Percentiles rank a stretch among this genome's conserved stretches.
Conservation (phyloP, 1,140 invertebrate species). For the Bombus haemorrhoidalis region DNA sequence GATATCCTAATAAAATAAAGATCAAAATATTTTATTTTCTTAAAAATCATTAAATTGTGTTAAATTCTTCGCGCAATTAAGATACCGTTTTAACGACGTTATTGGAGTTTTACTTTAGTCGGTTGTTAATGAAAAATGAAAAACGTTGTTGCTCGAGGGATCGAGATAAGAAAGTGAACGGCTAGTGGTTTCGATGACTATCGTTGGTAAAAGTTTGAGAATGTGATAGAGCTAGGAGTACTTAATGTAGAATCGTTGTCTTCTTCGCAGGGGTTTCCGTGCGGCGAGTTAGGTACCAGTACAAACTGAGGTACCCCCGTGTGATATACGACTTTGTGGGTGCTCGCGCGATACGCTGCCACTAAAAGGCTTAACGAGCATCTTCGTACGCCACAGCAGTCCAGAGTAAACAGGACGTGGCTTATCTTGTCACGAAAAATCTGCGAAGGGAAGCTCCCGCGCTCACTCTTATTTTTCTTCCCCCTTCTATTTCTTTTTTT, state of each 20-base stretch:
- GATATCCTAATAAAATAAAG: too few relatives aligned
- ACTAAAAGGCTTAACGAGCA: slow-evolving; percentile 82
- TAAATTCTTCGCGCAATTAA: neutral
- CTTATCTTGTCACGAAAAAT: slow-evolving; percentile 83
- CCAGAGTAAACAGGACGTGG: slow-evolving; percentile 81
- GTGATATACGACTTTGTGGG: slow-evolving; percentile 79
- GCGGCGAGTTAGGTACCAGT: slow-evolving; percentile 63
- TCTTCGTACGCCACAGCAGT: slow-evolving; percentile 78
- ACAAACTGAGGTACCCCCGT: slow-evolving; percentile 66
- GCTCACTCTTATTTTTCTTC: slow-evolving; percentile 70
- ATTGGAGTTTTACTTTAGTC: neutral
- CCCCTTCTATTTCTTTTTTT: slow-evolving; percentile 42
- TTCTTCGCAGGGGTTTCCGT: slow-evolving; percentile 63
- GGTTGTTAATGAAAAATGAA: neutral
- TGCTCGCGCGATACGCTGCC: slow-evolving; percentile 77
- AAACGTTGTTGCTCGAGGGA: too few relatives aligned
- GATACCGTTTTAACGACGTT: neutral
- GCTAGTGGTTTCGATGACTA: neutral
- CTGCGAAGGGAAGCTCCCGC: slow-evolving; percentile 73
- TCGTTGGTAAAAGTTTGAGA: neutral
- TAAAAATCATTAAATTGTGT: neutral
- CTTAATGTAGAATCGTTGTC: slow-evolving; percentile 70
- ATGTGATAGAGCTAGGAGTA: slow-evolving; percentile 57
- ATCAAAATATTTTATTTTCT: neutral
- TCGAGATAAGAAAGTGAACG: neutral